phyloP scores from a whole-genome alignment of 2,888 invertebrate genomes.

The Hyposoter didymator region DNA sequence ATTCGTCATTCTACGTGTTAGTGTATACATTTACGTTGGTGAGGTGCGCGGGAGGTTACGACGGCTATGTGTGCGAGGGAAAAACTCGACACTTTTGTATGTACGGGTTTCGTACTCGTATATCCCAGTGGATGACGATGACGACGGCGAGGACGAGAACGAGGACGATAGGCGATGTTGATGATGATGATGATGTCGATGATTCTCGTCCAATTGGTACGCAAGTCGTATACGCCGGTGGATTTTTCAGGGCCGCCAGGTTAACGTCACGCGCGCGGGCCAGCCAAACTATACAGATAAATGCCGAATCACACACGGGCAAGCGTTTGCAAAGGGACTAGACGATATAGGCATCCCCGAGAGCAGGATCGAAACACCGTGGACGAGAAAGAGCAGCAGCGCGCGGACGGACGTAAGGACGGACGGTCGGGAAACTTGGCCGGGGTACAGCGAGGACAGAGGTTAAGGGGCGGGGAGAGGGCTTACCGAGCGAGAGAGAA shows the following conservation, averaged over 20 bases:
- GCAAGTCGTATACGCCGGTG: conserved; percentile 68
- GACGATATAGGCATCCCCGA: conserved; percentile 68
- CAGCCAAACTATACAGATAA: conserved; percentile 67
- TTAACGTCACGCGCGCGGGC: conserved; percentile 80
- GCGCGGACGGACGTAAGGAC: conserved; percentile 75
- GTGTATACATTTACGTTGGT: conserved; percentile 30
- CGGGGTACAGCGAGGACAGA: conserved; percentile 66
- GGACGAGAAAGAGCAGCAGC: conserved; percentile 71
- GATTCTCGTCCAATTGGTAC: conserved; percentile 69
- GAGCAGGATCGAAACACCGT: conserved; percentile 70
- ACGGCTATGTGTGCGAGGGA: conserved; percentile 39
- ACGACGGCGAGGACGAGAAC: conserved; percentile 4
- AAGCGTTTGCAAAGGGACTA: conserved; percentile 61
- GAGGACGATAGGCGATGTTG: conserved; percentile 2
- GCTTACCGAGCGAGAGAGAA: conserved; percentile 66
- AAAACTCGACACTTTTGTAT: conserved; percentile 48
- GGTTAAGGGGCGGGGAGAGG: conserved; percentile 74
- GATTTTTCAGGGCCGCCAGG: conserved; percentile 83
- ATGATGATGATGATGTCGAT: conserved; percentile 46
- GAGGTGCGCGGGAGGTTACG: conserved; percentile 58
- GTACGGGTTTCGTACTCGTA: conserved; percentile 62
- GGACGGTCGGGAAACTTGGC: conserved; percentile 79
- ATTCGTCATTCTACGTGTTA: conserved; percentile 9
- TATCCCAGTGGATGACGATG: conserved; percentile 62
- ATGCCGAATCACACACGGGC: conserved; percentile 74